Evolutionary conservation across 2,113 vertebrate genomes (phyloP).

Genomic region (Chroicocephalus ridibundus): DNA sequence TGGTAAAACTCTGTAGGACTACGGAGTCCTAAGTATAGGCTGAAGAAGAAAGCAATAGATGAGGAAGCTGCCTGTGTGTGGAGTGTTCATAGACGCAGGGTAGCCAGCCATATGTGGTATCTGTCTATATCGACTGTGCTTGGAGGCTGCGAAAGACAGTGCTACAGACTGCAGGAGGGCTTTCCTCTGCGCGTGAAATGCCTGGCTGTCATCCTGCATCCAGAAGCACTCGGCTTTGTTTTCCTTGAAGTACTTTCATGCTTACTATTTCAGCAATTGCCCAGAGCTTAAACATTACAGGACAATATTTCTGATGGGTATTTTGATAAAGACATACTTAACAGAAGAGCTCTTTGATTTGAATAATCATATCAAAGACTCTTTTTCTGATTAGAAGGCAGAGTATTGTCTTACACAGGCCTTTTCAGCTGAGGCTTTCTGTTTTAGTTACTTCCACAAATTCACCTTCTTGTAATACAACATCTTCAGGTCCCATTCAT

Average conservation of each 20-base stretch:
- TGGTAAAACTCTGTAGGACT: background rate
- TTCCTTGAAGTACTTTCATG: background rate
- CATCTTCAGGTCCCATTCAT: slow-evolving; percentile 5
- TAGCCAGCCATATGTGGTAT: background rate
- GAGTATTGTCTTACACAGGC: background rate
- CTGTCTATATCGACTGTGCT: background rate
- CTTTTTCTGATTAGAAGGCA: background rate
- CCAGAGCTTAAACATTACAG: background rate
- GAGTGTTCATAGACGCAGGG: background rate
- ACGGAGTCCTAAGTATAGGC: background rate
- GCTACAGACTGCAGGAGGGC: background rate
- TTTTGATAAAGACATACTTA: slow-evolving; percentile 36
- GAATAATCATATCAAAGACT: slow-evolving; percentile 16
- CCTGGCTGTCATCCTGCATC: background rate
- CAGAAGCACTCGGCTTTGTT: background rate
- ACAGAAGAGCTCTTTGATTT: slow-evolving; percentile 24
- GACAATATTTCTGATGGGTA: background rate
- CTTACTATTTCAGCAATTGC: background rate
- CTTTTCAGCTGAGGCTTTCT: background rate
- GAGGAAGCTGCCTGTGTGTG: background rate
- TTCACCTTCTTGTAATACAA: background rate
- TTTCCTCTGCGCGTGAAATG: background rate
- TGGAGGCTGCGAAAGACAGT: background rate
- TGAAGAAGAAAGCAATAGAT: background rate
- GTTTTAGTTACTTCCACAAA: slow-evolving; percentile 30